Evolutionary conservation across 2,888 invertebrate species (phyloP).

Genomic region (Tetanocera ferruginea): DNA sequence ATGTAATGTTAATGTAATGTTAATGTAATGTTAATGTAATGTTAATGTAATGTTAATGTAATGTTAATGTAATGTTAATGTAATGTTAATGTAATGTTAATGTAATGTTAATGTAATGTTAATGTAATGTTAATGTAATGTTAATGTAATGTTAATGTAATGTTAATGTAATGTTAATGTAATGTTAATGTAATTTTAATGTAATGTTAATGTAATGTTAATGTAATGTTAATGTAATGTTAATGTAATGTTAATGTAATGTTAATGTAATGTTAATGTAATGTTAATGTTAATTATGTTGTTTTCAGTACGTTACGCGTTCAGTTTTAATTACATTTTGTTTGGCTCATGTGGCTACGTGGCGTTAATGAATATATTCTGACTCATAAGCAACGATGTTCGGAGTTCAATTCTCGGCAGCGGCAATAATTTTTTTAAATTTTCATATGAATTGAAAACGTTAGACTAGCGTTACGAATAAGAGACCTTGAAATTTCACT

Average conservation of each 20-base stretch:
- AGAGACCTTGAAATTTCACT: no score
- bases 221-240: slow-evolving; percentile 8
- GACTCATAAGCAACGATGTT: no score
- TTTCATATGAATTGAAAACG: no score
- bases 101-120: slow-evolving; percentile 8
- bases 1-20: slow-evolving; percentile 3
- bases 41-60: slow-evolving; percentile 8
- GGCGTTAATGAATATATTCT: no score
- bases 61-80: slow-evolving; percentile 8
- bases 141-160: slow-evolving; percentile 8
- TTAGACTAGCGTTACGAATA: no score
- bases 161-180: slow-evolving; percentile 8
- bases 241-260: slow-evolving; percentile 8
- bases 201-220: slow-evolving; percentile 8
- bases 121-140: slow-evolving; percentile 8
- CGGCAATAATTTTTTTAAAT: no score
- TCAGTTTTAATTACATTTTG: no score
- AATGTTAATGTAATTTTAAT: no score
- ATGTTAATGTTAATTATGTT: background rate
- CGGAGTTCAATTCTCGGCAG: no score
- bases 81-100: slow-evolving; percentile 8
- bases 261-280: slow-evolving; percentile 8
- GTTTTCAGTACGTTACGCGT: no score
- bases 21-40: slow-evolving; percentile 3
- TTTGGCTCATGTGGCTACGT: no score